phyloP scores from a whole-genome alignment of 1,140 invertebrate genomes.

The Diploscapter pachys region DNA sequence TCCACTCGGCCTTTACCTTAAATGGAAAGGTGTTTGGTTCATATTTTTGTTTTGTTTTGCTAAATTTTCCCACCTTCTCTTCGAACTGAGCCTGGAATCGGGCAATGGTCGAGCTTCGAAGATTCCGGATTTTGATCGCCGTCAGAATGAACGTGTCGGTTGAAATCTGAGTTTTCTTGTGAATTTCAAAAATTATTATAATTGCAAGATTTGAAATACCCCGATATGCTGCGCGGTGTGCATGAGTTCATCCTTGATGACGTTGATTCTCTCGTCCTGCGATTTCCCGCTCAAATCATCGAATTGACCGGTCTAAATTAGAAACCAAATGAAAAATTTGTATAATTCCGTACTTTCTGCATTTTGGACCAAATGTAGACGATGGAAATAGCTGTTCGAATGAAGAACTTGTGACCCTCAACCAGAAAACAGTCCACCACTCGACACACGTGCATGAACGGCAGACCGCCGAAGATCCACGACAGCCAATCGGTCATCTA shows the following conservation, averaged over 20 bases:
- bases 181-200: slow-evolving; percentile 11
- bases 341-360: slow-evolving; percentile 21
- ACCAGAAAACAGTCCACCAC: slow-evolving; percentile 94
- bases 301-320: neutral
- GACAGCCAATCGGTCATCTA: slow-evolving; percentile 78
- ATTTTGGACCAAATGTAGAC: slow-evolving; percentile 56
- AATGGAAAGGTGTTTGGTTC: no score
- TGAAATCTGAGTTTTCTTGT: slow-evolving; percentile 10
- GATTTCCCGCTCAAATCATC: slow-evolving; percentile 24
- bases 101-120: slow-evolving; percentile 23
- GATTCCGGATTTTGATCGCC: slow-evolving; percentile 19
- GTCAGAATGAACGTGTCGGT: slow-evolving; percentile 28
- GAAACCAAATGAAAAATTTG: neutral
- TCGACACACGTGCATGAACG: slow-evolving; percentile 86
- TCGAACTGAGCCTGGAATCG: slow-evolving; percentile 21
- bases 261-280: slow-evolving; percentile 35
- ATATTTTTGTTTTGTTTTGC: neutral
- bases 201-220: neutral
- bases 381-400: slow-evolving; percentile 49
- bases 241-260: slow-evolving; percentile 33
- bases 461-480: slow-evolving; percentile 90
- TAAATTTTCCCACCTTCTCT: slow-evolving; percentile 10
- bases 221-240: slow-evolving; percentile 24
- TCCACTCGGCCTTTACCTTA: no score
- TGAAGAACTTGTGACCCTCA: slow-evolving; percentile 66